Conservation (phyloP, 2,113 vertebrate species). For the Paramisgurnus dabryanus region DNA sequence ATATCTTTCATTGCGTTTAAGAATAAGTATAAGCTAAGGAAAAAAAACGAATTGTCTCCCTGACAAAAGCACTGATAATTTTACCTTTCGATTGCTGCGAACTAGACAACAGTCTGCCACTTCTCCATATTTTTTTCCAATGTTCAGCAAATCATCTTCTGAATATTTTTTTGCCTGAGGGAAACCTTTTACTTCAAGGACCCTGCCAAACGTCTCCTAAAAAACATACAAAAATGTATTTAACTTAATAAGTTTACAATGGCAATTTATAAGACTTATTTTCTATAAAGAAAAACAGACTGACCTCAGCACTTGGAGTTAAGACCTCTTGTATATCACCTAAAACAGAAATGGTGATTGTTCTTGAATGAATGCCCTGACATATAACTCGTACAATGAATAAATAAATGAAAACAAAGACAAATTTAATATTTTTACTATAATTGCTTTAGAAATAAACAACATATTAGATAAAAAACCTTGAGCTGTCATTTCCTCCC, state of each 20-base stretch:
- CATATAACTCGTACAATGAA: neutral
- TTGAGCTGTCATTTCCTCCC: constrained; percentile 51
- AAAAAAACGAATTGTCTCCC: too few relatives aligned
- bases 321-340: constrained; percentile 11
- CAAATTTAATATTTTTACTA: neutral
- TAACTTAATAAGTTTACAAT: neutral
- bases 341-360: constrained; percentile 25
- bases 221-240: neutral
- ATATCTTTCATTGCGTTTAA: too few relatives aligned
- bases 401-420: neutral
- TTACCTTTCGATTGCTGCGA: constrained; percentile 52
- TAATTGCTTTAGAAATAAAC: neutral
- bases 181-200: constrained; percentile 60
- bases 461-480: constrained; percentile 17
- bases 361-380: neutral
- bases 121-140: constrained; percentile 58
- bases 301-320: neutral
- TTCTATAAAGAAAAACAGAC: neutral
- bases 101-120: constrained; percentile 55
- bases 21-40: too few relatives aligned
- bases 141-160: constrained; percentile 51
- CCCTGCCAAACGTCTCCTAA: constrained; percentile 45
- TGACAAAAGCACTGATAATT: neutral
- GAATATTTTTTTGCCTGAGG: constrained; percentile 42
- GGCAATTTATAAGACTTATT: neutral